Evolutionary conservation across 1,140 invertebrate genomes (phyloP).

Genomic region (Eulimnadia texana): DNA sequence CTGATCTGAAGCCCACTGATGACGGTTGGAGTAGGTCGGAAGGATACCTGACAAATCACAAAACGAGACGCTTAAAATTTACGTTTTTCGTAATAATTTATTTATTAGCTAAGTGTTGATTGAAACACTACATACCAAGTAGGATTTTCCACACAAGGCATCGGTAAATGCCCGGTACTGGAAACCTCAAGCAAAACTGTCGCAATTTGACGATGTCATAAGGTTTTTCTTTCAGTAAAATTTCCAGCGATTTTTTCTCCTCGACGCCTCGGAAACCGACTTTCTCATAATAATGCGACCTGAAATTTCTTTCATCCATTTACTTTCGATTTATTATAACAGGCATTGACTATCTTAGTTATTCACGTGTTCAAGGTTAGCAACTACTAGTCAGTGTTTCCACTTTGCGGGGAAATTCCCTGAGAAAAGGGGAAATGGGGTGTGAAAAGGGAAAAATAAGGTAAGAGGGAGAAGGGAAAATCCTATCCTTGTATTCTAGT

Average conservation of each 20-base stretch:
- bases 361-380: too few species aligned
- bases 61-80: too few species aligned
- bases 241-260: constrained; percentile 84
- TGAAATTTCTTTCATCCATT: constrained; percentile 50
- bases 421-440: too few species aligned
- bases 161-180: constrained; percentile 63
- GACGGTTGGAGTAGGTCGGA: constrained; percentile 54
- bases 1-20: constrained; percentile 54
- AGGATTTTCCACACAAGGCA: constrained; percentile 73
- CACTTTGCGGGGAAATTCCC: too few species aligned
- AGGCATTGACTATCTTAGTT: too few species aligned
- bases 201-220: constrained; percentile 64
- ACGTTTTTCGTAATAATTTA: too few species aligned
- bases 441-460: too few species aligned
- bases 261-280: constrained; percentile 78
- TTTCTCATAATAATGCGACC: constrained; percentile 78
- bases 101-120: too few species aligned
- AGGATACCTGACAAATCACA: constrained; percentile 43
- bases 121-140: too few species aligned
- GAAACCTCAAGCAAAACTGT: constrained; percentile 69
- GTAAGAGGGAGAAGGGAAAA: too few species aligned
- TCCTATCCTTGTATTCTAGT: too few species aligned
- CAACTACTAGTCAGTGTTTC: too few species aligned
- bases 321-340: not conserved
- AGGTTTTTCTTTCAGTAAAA: constrained; percentile 70